Evolutionary conservation across 1,140 invertebrate genomes (phyloP), one percentile per base, ranked within the genome.

Genomic region (Drepana arcuata): DNA sequence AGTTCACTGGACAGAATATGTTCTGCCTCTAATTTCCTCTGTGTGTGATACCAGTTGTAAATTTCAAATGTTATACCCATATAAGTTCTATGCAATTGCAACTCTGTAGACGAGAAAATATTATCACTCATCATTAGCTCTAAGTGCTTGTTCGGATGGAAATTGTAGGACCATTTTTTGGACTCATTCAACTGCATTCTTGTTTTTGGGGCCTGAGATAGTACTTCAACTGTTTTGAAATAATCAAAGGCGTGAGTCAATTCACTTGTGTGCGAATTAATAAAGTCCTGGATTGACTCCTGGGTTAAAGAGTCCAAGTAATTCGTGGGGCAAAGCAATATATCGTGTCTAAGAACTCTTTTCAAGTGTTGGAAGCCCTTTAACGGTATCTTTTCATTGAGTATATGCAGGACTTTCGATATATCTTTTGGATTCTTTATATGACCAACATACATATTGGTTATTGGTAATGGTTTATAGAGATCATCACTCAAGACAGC

Each of bases 81-180:
- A 57, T 87, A 87, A 18, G 72, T 58, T 30, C 85, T 84, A 50
- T 95, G 90, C 7, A 65, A 62, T 0, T 77, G 34, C 0, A 90
- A 41, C 46, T 95, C 87, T 1, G 71, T 50, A 0, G 57, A 31
- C 9, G 66, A 74, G 64, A 96, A 96, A 37, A 91, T 83, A 0
- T 84, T 82, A 2, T 88, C 88, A 28, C 84, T 80, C 0, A 87
- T 55, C 24, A 93, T 49, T 30, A 84, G 87, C 64, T 95, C 93
- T 2, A 90, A 63, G 51, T 88, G 88, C 45, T 86, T 86, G 63
- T 94, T 90, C 27, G 88, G 91, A 85, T 94, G 91, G 83, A 96
- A 97, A 67, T 93, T 94, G 14, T 92, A 88, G 0, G 94, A 92
- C 95, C 95, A 97, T 16, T 88, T 70, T 40, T 83, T 78, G n/a